phyloP scores from a whole-genome alignment of 2,797 vertebrate genomes.

The Ambastaia sidthimunki region DNA sequence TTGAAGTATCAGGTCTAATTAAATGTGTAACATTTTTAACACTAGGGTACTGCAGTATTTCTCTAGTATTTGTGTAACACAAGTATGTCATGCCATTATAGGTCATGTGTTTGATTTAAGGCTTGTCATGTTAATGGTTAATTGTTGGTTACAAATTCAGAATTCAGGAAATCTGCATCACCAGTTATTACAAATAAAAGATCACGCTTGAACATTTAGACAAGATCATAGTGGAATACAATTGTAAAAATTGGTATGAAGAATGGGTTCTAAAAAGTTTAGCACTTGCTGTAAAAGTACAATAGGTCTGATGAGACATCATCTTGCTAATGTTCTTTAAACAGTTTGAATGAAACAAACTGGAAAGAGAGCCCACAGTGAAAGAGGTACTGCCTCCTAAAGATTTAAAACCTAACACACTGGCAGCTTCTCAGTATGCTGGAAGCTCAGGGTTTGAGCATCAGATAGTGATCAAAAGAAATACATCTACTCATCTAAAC shows the following conservation, averaged over 20 bases:
- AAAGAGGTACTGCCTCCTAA: conserved; percentile 33
- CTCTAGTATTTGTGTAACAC: too few relatives aligned
- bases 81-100: too few relatives aligned
- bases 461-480: conserved; percentile 75
- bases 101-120: too few relatives aligned
- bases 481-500: conserved; percentile 68
- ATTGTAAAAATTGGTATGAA: neutral
- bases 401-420: conserved; percentile 56
- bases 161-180: too few relatives aligned
- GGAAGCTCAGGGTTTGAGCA: conserved; percentile 44
- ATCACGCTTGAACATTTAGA: neutral
- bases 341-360: conserved; percentile 44
- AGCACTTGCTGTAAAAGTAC: neutral
- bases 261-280: neutral
- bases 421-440: conserved; percentile 51
- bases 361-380: conserved; percentile 18
- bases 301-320: conserved; percentile 32
- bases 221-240: neutral
- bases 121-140: too few relatives aligned
- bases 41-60: too few relatives aligned
- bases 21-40: too few relatives aligned
- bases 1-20: too few relatives aligned
- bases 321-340: conserved; percentile 18
- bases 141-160: too few relatives aligned
- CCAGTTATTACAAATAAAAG: too few relatives aligned